phyloP scores from a whole-genome alignment of 2,113 vertebrate species.

The Cyphomyrus discorhynchus region DNA sequence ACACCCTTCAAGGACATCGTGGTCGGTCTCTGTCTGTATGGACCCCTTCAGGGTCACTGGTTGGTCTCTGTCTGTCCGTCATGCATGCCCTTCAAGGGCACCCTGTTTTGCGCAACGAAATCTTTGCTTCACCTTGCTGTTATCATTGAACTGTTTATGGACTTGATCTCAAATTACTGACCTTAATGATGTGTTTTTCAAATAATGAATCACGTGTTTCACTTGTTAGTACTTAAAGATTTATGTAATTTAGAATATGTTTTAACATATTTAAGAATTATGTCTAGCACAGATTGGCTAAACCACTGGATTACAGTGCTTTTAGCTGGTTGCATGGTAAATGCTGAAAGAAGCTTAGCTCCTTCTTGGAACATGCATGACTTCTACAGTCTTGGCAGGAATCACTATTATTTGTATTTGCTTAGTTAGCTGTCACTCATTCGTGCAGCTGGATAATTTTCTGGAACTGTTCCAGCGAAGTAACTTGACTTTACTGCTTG shows the following conservation, averaged over 20 bases:
- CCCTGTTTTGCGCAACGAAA: background rate
- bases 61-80: background rate
- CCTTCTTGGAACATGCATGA: background rate
- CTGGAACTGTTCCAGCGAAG: background rate
- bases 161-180: background rate
- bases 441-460: background rate
- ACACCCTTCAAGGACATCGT: background rate
- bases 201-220: background rate
- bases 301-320: background rate
- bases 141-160: background rate
- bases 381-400: background rate
- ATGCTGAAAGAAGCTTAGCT: background rate
- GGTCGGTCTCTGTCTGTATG: background rate
- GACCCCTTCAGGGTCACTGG: background rate
- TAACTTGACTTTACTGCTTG: background rate
- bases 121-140: background rate
- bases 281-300: background rate
- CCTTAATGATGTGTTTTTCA: background rate
- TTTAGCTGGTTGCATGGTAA: background rate
- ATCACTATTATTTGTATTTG: background rate
- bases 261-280: background rate
- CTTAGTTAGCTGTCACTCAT: background rate
- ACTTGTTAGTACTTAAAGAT: background rate
- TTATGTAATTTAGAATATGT: background rate
- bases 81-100: background rate